Base-by-base conservation (phyloP, 2,888 invertebrate species). In the Operophtera brumata region DNA sequence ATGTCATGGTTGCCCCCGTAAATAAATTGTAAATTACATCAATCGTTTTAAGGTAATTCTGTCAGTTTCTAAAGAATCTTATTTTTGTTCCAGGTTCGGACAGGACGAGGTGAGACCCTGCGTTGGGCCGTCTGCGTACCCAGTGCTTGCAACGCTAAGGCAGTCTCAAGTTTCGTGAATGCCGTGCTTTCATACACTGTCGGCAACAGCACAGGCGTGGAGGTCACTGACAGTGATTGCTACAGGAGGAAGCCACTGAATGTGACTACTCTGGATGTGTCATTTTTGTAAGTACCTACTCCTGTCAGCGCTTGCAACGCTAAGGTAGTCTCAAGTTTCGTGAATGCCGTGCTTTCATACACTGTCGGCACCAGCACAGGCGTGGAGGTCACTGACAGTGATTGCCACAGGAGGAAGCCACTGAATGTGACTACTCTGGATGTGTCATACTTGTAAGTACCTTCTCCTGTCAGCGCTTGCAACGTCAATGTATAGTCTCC, bases 71-170 rank as follows among this genome's bases (percentile, higher is more conserved):
- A 5, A 36, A 2, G 6, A 2, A 12, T 13, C 3, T 3, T 12
- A 42, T 5, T 0, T 26, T 13, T 12, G 1, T 30, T 42, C 1
- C 70, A 89, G 89, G 68, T 77, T 0, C 81, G 91, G 2, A 84
- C 84, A 0, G 90, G 90, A 0, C 81, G 90, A 0, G 88, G 90
- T 0, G 90, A 89, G 54, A 80, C 82, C 0, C 73, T 93, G 0
- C 92, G 92, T 55, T 94, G 93, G 93, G 93, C 92, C 1, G 90
- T 93, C 0, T 94, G 94, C 68, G 83, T 93, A 6, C 94, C 94
- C 10, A 91, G 91, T 36, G 83, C 91, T 0, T 94, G 94, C 67
- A 80, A 82, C 36, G 81, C 90, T 0, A 70, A 80, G 6, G 91
- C 93, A 13, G 89, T 93, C 6, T 80, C 84, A 25, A 72, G 78